These are phyloP conservation scores for Diuraphis noxia DNA, from an alignment of 1,140 invertebrate species.

Conservation along the genomic window DNA sequence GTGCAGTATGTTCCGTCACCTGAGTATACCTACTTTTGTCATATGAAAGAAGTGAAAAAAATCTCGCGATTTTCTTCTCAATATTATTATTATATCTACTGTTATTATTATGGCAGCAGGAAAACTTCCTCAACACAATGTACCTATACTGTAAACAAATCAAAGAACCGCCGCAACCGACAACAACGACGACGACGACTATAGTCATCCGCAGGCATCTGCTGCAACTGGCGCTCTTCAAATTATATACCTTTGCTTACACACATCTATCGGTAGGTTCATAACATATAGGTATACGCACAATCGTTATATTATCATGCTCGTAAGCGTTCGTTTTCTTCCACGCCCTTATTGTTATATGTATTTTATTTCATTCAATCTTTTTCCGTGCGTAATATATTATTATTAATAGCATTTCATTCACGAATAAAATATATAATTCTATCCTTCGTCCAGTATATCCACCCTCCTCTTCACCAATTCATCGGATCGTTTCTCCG, in stretches of 20 bases:
- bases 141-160: background rate
- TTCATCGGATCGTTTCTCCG: background rate
- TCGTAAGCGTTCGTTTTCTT: background rate
- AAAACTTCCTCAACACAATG: background rate
- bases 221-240: background rate
- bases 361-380: constrained; percentile 29
- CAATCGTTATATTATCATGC: background rate
- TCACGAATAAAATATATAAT: background rate
- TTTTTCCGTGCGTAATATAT: background rate
- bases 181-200: background rate
- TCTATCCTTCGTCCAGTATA: background rate
- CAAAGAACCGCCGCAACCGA: background rate
- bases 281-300: background rate
- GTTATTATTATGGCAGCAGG: background rate
- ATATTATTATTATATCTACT: too few relatives aligned
- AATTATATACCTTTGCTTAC: constrained; percentile 18
- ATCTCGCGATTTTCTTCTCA: background rate
- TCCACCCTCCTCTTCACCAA: background rate
- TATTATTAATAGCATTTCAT: constrained; percentile 16
- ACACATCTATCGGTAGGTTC: background rate
- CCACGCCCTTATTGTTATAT: constrained; percentile 10
- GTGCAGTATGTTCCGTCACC: background rate
- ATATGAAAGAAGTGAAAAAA: background rate
- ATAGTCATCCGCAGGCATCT: background rate
- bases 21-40: background rate